Evolutionary conservation across 2,888 invertebrate species (phyloP), one percentile per base, ranked within the genome.

Genomic region (Diplazon laetatorius): DNA sequence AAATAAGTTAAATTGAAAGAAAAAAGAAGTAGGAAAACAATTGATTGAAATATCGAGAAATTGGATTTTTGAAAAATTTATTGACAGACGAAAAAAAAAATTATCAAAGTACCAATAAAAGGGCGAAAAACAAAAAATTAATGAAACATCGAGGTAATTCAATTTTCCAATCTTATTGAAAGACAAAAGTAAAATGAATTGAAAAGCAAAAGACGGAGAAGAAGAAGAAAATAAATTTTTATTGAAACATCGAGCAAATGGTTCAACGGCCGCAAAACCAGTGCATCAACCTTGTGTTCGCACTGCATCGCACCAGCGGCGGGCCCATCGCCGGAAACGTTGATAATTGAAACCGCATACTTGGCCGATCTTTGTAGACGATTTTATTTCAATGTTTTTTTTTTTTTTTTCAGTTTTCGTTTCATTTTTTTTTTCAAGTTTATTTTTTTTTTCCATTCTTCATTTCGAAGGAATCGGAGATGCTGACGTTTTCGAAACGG

Each of bases 281-380:
- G 52, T 52, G 52, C 52, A 52, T 25, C 52, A 52, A 52, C 52
- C 52, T 25, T 22, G n/a, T 30, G 5, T 52, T 30, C 22, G 14
- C 14, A 5, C 14, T 14, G 9, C 42, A 37, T 16, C 20, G 48
- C 59, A 12, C 60, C 46, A 46, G 35, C 22, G 9, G 52, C 66
- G 16, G 9, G 52, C 66, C 55, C 25, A 50, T 63, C 55, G 62
- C 60, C 60, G 65, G 66, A 71, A 71, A 78, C 50, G 71, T 35
- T 66, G 71, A 68, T 76, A 76, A 71, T 78, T 78, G 78, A 76
- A 78, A 78, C 74, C 52, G 59, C 74, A 68, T 71, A 66, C 46
- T 75, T 76, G 55, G 65, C 50, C 18, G 65, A 48, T 71, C 62
- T 60, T 66, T 71, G 62, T 59, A 20, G 39, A 18, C 59, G 57